Evolutionary conservation across 2,797 vertebrate species (phyloP).

Genomic region (Trichosurus vulpecula): DNA sequence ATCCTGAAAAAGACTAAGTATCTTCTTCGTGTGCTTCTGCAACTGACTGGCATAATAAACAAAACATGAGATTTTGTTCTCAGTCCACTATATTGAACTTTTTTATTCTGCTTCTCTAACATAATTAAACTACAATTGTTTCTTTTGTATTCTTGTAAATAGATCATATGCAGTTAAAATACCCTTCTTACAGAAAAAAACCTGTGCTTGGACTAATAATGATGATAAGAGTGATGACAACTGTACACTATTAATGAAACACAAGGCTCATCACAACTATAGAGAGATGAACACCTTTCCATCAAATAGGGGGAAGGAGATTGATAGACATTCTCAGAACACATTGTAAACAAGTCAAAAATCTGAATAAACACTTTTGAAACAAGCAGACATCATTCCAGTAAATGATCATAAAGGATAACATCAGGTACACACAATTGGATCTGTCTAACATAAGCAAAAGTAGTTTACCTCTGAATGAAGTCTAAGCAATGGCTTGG

Average conservation of each 20-base stretch:
- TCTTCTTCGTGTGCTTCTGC: constrained; percentile 39
- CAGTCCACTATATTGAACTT: constrained; percentile 21
- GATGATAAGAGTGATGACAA: background rate
- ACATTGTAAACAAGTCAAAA: background rate
- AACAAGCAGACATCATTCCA: background rate
- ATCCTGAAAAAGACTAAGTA: constrained; percentile 42
- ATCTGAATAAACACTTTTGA: background rate
- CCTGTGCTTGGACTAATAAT: background rate
- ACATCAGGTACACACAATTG: background rate
- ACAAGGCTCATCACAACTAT: background rate
- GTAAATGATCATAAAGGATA: background rate
- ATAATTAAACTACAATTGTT: constrained; percentile 39
- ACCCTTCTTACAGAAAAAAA: constrained; percentile 10
- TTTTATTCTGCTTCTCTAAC: constrained; percentile 50
- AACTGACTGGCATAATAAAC: constrained; percentile 48
- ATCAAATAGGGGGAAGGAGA: background rate
- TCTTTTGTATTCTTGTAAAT: constrained; percentile 43
- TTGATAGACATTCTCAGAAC: background rate
- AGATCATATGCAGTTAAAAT: background rate
- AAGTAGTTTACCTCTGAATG: background rate
- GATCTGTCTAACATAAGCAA: background rate
- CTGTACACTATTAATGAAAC: background rate
- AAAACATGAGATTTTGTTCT: constrained; percentile 20
- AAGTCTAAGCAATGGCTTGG: background rate
- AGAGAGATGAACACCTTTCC: background rate